Evolutionary conservation across 2,888 invertebrate species (phyloP), one percentile per base, ranked within the genome.

Genomic region (Pseudanteris insignis): DNA sequence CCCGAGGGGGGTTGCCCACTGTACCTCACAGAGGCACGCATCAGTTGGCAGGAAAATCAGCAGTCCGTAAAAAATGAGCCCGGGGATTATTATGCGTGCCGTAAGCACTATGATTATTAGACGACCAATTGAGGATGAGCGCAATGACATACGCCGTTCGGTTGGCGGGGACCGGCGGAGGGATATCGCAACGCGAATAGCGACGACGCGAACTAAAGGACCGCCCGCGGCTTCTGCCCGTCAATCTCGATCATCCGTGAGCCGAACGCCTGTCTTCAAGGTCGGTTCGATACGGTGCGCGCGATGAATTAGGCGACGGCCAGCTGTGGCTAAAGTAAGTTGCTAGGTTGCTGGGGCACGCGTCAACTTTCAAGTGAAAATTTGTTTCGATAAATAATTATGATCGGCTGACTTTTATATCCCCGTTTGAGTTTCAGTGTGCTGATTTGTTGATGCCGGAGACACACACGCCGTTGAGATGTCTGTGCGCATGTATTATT

Each of bases 11-110:
- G 58, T 64, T 57, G 58, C 54, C 44, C 40, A 51, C 54, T 44
- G 53, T 58, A 59, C 60, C 44, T 53, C 40, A 63, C 66, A n/a
- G n/a, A 63, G 60, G 67, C 71, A 79, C 75, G 79, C 76, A 77
- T 79, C 75, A 78, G 79, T 79, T 78, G 70, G 71, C 71, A 65
- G 65, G 72, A 69, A 74, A 75, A 79, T 79, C 76, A 77, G 65
- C 75, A 71, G 78, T 73, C 78, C 77, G 74, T 77, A 70, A 74
- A 77, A 79, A 79, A 79, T 79, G 71, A 71, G 72, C 70, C 65
- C 69, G 64, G 67, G 68, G 68, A 72, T 74, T 76, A 74, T 67
- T 69, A 73, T 76, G 75, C 70, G 71, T 70, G 69, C 69, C 61
- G 51, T 67, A 70, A 74, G 63, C 69, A 70, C 73, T 70, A 68